Conservation (phyloP, 2,888 invertebrate species). For the Drosophila picticornis region DNA sequence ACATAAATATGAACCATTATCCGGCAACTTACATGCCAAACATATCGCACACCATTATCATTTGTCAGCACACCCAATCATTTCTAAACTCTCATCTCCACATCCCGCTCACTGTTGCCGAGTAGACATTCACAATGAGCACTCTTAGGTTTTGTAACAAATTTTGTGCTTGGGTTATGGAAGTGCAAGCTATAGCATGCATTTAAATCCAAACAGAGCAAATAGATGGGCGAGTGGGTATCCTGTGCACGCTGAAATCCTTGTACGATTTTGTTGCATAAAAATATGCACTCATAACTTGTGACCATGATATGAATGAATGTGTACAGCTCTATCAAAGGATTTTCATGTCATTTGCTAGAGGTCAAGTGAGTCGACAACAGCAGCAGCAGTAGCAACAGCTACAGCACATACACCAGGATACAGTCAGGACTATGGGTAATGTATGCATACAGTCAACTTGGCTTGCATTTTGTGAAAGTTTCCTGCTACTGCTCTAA, state of each 20-base stretch:
- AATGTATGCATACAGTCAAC: slow-evolving; percentile 39
- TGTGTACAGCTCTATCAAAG: slow-evolving; percentile 69
- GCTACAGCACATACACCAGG: slow-evolving; percentile 11
- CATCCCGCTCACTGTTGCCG: background rate
- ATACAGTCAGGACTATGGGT: slow-evolving; percentile 31
- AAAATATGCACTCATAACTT: slow-evolving; percentile 70
- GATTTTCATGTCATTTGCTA: slow-evolving; percentile 73
- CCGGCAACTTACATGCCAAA: slow-evolving; percentile 58
- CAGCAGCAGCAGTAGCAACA: slow-evolving; percentile 10
- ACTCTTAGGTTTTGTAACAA: slow-evolving; percentile 47
- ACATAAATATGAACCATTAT: slow-evolving; percentile 60
- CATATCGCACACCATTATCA: slow-evolving; percentile 65
- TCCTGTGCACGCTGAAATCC: slow-evolving; percentile 28
- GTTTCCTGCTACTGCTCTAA: slow-evolving; percentile 52
- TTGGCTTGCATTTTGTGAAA: slow-evolving; percentile 45
- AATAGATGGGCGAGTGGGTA: slow-evolving; percentile 28
- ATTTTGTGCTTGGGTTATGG: slow-evolving; percentile 31
- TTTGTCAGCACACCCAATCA: slow-evolving; percentile 50
- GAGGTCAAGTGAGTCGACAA: slow-evolving; percentile 64
- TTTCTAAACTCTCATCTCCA: background rate
- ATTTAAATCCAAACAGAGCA: slow-evolving; percentile 53
- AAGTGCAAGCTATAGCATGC: slow-evolving; percentile 39
- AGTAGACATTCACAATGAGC: slow-evolving; percentile 24
- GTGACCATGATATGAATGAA: slow-evolving; percentile 68
- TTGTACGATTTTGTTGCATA: slow-evolving; percentile 61